Conservation (phyloP, 2,797 vertebrate genomes). For the Bovichtus variegatus region DNA sequence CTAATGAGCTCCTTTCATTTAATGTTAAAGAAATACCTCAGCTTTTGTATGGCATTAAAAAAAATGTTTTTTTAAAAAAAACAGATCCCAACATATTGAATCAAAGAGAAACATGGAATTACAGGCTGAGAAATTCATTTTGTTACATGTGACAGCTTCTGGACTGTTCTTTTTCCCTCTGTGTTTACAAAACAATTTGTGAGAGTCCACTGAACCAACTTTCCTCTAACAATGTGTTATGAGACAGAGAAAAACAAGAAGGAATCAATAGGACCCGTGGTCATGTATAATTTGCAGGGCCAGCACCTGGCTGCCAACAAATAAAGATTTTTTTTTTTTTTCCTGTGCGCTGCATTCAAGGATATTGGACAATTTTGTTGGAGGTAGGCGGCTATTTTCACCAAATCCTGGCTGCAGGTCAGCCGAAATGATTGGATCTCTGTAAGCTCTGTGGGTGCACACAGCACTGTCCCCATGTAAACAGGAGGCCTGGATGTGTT, state of each 20-base stretch:
- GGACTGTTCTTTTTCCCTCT: slow-evolving; percentile 49
- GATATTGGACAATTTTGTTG: slow-evolving; percentile 77
- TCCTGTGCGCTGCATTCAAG: slow-evolving; percentile 71
- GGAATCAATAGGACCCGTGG: slow-evolving; percentile 82
- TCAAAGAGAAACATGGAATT: slow-evolving; percentile 56
- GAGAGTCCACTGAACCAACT: slow-evolving; percentile 71
- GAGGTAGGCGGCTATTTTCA: slow-evolving; percentile 72
- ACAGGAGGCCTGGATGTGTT: slow-evolving; percentile 72
- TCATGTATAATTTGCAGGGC: slow-evolving; percentile 84
- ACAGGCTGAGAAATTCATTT: slow-evolving; percentile 52
- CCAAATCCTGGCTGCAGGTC: slow-evolving; percentile 75
- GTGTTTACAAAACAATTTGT: slow-evolving; percentile 81
- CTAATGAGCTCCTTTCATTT: slow-evolving; percentile 53
- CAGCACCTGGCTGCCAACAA: slow-evolving; percentile 80
- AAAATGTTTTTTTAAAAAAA: too few relatives aligned
- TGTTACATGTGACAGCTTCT: slow-evolving; percentile 65
- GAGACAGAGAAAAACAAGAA: slow-evolving; percentile 82
- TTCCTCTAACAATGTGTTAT: slow-evolving; percentile 80
- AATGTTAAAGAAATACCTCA: slow-evolving; percentile 32
- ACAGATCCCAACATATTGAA: slow-evolving; percentile 36
- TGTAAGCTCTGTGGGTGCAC: slow-evolving; percentile 72
- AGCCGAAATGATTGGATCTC: slow-evolving; percentile 78
- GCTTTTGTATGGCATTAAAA: slow-evolving; percentile 23
- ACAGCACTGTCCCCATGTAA: slow-evolving; percentile 73
- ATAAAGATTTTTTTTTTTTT: slow-evolving; percentile 70